These are phyloP conservation scores for Pseudolycoriella hygida DNA, from an alignment of 2,888 invertebrate genomes.

Conservation along the genomic window DNA sequence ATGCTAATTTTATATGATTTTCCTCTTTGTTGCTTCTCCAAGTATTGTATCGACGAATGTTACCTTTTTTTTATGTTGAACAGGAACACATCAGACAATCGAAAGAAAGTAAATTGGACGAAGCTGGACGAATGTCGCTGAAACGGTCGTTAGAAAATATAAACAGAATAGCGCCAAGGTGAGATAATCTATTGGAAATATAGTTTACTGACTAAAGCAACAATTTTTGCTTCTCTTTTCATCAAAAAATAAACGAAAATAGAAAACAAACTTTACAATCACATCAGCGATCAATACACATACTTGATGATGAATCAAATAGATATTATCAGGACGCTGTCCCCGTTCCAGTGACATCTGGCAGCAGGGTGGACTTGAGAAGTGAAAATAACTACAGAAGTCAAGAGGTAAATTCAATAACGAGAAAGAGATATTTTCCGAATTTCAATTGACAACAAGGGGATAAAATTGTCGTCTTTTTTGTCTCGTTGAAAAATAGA, in stretches of 20 bases:
- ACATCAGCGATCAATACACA: slow-evolving; percentile 24
- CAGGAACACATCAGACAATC: slow-evolving; percentile 63
- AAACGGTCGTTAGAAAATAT: slow-evolving; percentile 28
- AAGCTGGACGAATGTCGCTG: slow-evolving; percentile 33
- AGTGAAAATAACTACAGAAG: slow-evolving; percentile 17
- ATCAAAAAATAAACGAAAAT: no score
- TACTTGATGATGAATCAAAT: slow-evolving; percentile 27
- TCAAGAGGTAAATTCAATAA: slow-evolving; percentile 5
- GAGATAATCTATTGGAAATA: slow-evolving; percentile 3
- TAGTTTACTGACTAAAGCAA: no score
- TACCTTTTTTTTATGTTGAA: slow-evolving; percentile 12
- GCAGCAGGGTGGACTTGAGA: slow-evolving; percentile 23
- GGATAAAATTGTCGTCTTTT: background rate
- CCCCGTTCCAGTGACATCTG: slow-evolving; percentile 21
- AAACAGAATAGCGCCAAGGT: slow-evolving; percentile 16
- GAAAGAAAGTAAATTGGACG: slow-evolving; percentile 59
- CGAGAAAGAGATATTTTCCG: background rate
- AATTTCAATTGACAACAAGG: background rate
- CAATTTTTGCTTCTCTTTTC: slow-evolving; percentile 3
- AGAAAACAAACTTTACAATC: slow-evolving; percentile 24
- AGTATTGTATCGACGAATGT: background rate
- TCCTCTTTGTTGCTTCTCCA: background rate
- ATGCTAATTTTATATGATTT: background rate
- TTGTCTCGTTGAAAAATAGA: background rate
- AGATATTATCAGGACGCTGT: slow-evolving; percentile 26